Evolutionary conservation across 2,797 vertebrate species (phyloP).

Genomic region (Crocodylus rhombifer): DNA sequence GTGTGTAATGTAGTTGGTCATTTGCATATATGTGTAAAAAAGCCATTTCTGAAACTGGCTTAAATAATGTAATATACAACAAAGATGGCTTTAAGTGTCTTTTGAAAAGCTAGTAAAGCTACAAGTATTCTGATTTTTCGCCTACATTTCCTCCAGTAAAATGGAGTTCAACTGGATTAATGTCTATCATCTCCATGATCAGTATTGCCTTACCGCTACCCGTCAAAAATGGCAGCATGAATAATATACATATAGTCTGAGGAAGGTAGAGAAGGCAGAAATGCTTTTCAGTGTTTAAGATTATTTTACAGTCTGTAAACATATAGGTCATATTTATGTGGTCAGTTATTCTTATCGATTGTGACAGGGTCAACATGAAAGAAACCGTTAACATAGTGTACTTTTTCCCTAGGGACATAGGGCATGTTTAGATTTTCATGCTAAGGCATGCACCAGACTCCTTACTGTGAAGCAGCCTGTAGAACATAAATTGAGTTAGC

Average conservation of each 20-base stretch:
- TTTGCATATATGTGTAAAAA: not conserved
- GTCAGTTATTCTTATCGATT: not conserved
- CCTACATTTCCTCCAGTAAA: not conserved
- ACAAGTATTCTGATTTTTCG: not conserved
- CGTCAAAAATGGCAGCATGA: not conserved
- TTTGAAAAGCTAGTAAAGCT: accelerated
- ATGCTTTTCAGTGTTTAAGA: not conserved
- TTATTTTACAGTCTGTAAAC: not conserved
- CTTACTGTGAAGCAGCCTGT: not conserved
- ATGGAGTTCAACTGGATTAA: not conserved
- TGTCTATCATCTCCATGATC: not conserved
- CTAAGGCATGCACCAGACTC: not conserved
- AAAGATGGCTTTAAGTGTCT: not conserved
- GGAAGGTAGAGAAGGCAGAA: not conserved
- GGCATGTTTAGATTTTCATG: not conserved
- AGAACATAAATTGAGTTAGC: not conserved
- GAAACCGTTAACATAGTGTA: constrained; percentile 3
- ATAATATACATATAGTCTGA: not conserved
- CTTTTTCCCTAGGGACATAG: not conserved
- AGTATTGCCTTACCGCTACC: not conserved
- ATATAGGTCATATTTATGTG: not conserved
- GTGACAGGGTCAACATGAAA: not conserved
- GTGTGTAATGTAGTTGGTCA: not conserved
- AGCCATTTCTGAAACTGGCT: not conserved
- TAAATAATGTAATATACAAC: not conserved